phyloP scores from a whole-genome alignment of 2,113 vertebrate species.

The Tympanuchus pallidicinctus region DNA sequence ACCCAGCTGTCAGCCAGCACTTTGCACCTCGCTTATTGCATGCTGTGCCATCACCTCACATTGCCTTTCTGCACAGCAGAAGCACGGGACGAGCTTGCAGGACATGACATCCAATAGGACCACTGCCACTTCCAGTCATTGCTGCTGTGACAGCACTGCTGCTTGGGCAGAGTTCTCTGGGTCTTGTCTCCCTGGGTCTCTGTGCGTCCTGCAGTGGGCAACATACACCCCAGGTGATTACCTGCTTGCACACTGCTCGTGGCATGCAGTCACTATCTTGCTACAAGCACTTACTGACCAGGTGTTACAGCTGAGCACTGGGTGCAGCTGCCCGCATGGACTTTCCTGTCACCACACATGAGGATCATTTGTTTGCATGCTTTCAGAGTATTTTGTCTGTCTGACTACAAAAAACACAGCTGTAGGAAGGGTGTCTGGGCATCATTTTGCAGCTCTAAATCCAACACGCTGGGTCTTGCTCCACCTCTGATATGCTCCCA shows the following conservation, averaged over 20 bases:
- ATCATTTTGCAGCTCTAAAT: neutral
- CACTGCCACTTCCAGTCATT: neutral
- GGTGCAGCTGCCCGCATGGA: rapidly evolving
- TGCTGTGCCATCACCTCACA: neutral
- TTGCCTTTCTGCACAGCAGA: neutral
- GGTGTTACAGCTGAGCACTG: neutral
- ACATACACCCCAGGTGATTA: neutral
- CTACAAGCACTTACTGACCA: neutral
- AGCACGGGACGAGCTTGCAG: neutral
- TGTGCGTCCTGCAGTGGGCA: neutral
- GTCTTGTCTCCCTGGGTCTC: neutral
- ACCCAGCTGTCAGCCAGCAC: neutral
- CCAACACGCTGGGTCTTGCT: neutral
- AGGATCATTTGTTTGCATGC: neutral
- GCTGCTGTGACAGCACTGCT: rapidly evolving
- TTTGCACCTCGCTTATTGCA: neutral
- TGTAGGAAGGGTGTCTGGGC: neutral
- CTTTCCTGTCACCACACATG: neutral
- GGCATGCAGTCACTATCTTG: neutral
- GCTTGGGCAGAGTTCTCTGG: neutral
- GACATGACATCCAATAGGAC: neutral
- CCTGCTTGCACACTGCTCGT: neutral
- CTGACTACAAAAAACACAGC: neutral
- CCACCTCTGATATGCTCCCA: neutral
- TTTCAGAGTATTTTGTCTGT: neutral